Base-by-base conservation (phyloP, 2,113 vertebrate genomes). In the Hystrix cristata region DNA sequence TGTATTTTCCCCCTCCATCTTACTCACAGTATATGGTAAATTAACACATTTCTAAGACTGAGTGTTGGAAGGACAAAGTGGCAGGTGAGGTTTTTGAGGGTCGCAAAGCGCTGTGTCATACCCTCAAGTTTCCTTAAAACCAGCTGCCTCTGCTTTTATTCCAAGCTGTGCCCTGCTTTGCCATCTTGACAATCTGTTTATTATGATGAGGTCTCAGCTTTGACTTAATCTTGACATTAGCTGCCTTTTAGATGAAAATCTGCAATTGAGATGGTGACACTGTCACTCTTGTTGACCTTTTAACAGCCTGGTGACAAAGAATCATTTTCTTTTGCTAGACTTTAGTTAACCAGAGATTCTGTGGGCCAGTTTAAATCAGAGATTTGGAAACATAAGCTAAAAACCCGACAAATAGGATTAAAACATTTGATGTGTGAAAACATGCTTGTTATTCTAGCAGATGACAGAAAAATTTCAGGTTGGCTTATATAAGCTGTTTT, bases 191-290 rank as follows among this genome's bases (percentile, higher is more conserved):
- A 97, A 97, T 90, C 81, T 97, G 96, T 96, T 97, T 98, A 95
- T 97, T 90, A 94, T 60, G 87, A 96, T 85, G 84, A 94, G 93
- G 89, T 94, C 95, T 97, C 93, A 76, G 97, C 79, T 97, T 97
- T 97, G 96, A 98, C 90, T 97, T 97, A 81, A 92, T 96, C 90
- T 97, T 98, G 96, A 98, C 96, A 97, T 97, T 81, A 95, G 95
- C 92, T 97, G 87, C 67, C 96, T 97, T 90, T 96, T 92, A 85
- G 74, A 71, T 94, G 90, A 88, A 95, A 96, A 98, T 98, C 94
- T 97, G 97, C 96, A 97, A 97, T 88, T 92, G 97, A 97, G 95
- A 97, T 85, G 90, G 92, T 46, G 81, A 95, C 84, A 21, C 96
- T 97, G 97, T 94, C 97, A 96, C 69, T 97, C 76, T 81, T 85